Conservation (phyloP, 2,888 invertebrate species). For the Apocheima hispidaria region DNA sequence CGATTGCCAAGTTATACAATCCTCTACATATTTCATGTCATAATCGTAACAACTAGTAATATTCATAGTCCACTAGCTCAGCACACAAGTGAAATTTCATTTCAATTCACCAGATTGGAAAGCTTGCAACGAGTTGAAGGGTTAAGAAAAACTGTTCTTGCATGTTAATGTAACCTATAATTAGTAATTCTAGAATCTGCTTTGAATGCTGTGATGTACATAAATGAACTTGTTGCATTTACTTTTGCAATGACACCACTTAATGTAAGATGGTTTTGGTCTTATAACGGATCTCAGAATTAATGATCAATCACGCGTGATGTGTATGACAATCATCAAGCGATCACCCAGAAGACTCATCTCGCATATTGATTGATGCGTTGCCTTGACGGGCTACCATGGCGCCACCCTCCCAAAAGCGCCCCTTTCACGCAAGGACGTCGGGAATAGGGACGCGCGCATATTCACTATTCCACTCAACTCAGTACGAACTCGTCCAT, state of each 20-base stretch:
- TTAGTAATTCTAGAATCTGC: no score
- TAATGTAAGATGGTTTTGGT: constrained; percentile 35
- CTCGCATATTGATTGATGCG: constrained; percentile 85
- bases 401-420: constrained; percentile 80
- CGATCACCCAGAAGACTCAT: constrained; percentile 72
- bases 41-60: constrained; percentile 4
- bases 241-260: constrained; percentile 47
- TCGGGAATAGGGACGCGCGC: constrained; percentile 83
- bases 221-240: constrained; percentile 61
- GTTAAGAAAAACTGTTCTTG: constrained; percentile 23
- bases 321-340: constrained; percentile 48
- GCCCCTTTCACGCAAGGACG: constrained; percentile 82
- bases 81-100: constrained; percentile 10
- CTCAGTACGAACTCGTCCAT: constrained; percentile 73
- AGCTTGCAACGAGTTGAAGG: constrained; percentile 26
- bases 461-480: constrained; percentile 67
- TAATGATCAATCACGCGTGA: constrained; percentile 28
- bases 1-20: constrained; percentile 20
- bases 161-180: constrained; percentile 58
- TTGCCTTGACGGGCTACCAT: constrained; percentile 75
- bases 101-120: constrained; percentile 22
- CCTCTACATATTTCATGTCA: constrained; percentile 17
- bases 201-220: constrained; percentile 64
- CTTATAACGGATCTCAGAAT: constrained; percentile 12
- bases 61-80: constrained; percentile 1